Evolutionary conservation across 2,113 vertebrate species (phyloP), one percentile per base, ranked within the genome.

Genomic region (Pedetes capensis): DNA sequence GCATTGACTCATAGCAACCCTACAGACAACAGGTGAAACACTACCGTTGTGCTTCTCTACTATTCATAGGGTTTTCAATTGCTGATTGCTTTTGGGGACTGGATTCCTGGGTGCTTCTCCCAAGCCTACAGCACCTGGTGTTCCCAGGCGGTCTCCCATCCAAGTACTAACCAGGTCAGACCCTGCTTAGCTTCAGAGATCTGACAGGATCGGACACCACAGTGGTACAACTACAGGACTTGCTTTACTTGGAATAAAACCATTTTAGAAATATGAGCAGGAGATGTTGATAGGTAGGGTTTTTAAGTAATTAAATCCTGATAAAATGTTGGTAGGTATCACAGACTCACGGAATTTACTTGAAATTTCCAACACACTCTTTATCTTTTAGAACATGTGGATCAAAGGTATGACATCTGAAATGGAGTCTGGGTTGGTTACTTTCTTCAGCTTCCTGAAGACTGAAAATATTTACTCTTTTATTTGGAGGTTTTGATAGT

Each of bases 211-310:
- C n/a, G n/a, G n/a, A n/a, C n/a, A n/a, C n/a, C n/a, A n/a, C n/a
- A n/a, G n/a, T n/a, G n/a, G 37, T 29, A 34, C 18, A 89, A 64
- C 25, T 37, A 47, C 61, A 89, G 81, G 16, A 69, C 14, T 63
- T 57, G 16, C 72, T 89, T 93, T 91, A 88, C 76, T 86, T 92
- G 34, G 22, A 95, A 85, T 47, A 22, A 66, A 87, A 79, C 20
- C 44, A 92, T 51, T 85, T 94, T 75, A 91, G 47, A 68, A 63
- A 80, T 74, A 72, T 11, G 37, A 89, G 87, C 5, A 85, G 47
- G 51, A 91, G 49, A 47, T n/a, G 69, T 6, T 71, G n/a, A 8
- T 53, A n/a, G n/a, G n/a, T n/a, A n/a, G 11, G 4, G 37, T 78
- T 39, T 2, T 72, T 25, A 89, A 93, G 75, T 80, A 90, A 68